Evolutionary conservation across 2,113 vertebrate genomes (phyloP), one percentile per base, ranked within the genome.

Genomic region (Thunnus thynnus): DNA sequence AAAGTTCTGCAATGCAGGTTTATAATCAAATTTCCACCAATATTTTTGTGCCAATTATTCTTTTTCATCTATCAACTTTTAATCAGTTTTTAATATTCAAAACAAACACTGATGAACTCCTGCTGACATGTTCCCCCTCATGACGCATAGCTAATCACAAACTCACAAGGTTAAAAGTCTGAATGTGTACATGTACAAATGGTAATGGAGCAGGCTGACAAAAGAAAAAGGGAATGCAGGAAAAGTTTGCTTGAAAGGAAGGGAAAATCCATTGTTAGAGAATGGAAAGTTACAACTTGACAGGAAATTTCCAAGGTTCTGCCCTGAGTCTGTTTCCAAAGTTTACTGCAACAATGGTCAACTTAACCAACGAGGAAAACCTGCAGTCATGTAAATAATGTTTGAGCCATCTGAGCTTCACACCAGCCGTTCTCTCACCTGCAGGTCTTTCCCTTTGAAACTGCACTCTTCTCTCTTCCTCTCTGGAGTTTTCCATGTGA

Each of bases 371-470:
- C 0, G 14, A 52, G 47, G 54, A 17, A 54, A 41, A 76, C 69
- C 55, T 79, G 60, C 46, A 62, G 65, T 48, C 14, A 10, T 48
- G 36, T 67, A 65, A 76, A 79, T 63, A 73, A 41, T 58, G 22
- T 72, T 25, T 63, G 25, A 80, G 77, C 46, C 48, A 9, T 62
- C 10, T 62, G 70, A 68, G 60, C 73, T 81, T 74, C 25, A 74
- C 58, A 76, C 32, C 50, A 70, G 52, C 75, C 16, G 68, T 55
- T 77, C 44, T 88, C 96, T 97, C 87, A 97, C 98, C 95, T 97
- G 95, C 0, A 96, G 95, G 91, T 98, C 96, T 94, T 98, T 99
- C 85, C 98, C 98, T 93, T 99, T 99, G 94, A 99, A 99, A 84
- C 94, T 95, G 54, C 98, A 99, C 86, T 99, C 96, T 1, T 94